These are phyloP conservation scores for Rhynchotus rufescens DNA, from an alignment of 2,797 vertebrate species.

Conservation along the genomic window DNA sequence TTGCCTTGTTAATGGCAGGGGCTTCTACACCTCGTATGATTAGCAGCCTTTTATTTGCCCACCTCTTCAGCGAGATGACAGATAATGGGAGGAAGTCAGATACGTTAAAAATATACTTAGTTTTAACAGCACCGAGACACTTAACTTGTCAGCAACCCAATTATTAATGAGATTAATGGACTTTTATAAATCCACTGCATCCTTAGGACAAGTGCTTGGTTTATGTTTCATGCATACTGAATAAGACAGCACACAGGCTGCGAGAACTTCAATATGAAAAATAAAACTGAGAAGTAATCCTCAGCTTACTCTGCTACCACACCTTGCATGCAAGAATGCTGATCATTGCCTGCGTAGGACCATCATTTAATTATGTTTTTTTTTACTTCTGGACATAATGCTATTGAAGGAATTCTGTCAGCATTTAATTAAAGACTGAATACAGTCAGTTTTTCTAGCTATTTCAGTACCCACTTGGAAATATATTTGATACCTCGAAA, in stretches of 20 bases:
- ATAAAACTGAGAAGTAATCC: constrained; percentile 45
- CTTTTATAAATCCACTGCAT: constrained; percentile 76
- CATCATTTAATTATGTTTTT: constrained; percentile 53
- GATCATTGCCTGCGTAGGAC: neutral
- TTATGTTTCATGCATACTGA: constrained; percentile 75
- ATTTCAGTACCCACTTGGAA: constrained; percentile 41
- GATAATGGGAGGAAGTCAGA: constrained; percentile 76
- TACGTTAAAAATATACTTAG: constrained; percentile 78
- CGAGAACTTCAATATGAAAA: constrained; percentile 44
- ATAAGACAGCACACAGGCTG: constrained; percentile 22
- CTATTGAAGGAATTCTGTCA: constrained; percentile 39
- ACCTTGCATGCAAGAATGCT: constrained; percentile 45
- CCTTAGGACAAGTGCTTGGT: constrained; percentile 74
- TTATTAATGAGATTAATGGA: constrained; percentile 83
- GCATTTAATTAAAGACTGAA: constrained; percentile 71
- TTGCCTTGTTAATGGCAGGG: neutral
- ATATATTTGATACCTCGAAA: constrained; percentile 18
- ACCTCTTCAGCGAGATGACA: constrained; percentile 75
- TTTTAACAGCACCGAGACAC: constrained; percentile 79
- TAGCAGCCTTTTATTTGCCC: constrained; percentile 68
- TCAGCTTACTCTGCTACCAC: constrained; percentile 26
- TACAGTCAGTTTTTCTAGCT: constrained; percentile 44
- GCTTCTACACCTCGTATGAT: constrained; percentile 42
- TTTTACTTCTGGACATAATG: constrained; percentile 46
- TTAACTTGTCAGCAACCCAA: constrained; percentile 81